phyloP scores from a whole-genome alignment of 2,888 invertebrate genomes.

The Punctoribates punctum region DNA sequence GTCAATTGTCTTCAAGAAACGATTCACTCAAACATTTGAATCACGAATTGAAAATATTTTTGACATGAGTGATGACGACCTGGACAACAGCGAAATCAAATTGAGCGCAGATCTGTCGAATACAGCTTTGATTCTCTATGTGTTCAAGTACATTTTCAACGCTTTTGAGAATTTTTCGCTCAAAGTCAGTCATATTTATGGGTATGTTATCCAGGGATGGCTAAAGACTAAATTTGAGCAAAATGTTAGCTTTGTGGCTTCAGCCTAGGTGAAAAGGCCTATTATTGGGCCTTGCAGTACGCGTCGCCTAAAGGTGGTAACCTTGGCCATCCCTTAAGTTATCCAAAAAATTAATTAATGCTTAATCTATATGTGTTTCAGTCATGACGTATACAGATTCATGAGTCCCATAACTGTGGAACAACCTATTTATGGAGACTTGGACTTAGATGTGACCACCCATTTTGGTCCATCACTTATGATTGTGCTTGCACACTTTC shows the following conservation, averaged over 20 bases:
- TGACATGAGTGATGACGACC: conserved; percentile 77
- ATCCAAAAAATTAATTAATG: no score
- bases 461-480: conserved; percentile 27
- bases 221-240: conserved; percentile 67
- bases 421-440: conserved; percentile 28
- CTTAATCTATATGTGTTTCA: no score
- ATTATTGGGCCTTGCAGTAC: no score
- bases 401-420: conserved; percentile 52
- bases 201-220: no score
- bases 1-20: conserved; percentile 77
- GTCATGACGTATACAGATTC: neutral
- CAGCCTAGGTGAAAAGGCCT: no score
- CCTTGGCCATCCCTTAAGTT: no score
- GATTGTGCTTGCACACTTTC: conserved; percentile 10
- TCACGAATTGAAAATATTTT: conserved; percentile 70
- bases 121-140: conserved; percentile 58
- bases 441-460: neutral
- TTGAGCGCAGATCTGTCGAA: conserved; percentile 87
- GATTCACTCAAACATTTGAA: conserved; percentile 79
- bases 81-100: conserved; percentile 78
- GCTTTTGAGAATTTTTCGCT: conserved; percentile 65
- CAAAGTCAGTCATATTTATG: neutral
- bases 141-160: conserved; percentile 79
- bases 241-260: conserved; percentile 61
- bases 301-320: no score